Percentiles rank a stretch among this genome's conserved stretches.
These are phyloP conservation scores for Caligus rogercresseyi DNA, from an alignment of 1,140 invertebrate genomes.

Conservation along the genomic window DNA sequence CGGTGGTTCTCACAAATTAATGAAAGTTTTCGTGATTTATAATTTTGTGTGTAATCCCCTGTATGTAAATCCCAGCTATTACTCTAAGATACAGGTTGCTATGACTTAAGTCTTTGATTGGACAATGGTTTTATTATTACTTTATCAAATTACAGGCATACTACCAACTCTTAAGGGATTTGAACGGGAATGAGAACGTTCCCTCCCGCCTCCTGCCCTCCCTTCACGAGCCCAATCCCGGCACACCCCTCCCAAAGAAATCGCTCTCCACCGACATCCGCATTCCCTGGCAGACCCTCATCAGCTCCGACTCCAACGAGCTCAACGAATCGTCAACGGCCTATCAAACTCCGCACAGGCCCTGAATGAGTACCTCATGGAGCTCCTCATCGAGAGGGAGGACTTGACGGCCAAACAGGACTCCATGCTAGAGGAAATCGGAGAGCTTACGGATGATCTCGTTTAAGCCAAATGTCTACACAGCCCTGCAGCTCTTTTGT, in stretches of 20 bases:
- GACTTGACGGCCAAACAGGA: conserved; percentile 7
- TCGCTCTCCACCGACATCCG: background rate
- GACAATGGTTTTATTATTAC: too few relatives aligned
- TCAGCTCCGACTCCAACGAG: background rate
- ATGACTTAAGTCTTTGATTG: too few relatives aligned
- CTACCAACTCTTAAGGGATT: background rate
- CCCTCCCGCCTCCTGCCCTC: background rate
- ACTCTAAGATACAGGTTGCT: too few relatives aligned
- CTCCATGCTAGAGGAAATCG: conserved; percentile 3
- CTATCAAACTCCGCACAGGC: conserved; percentile 7
- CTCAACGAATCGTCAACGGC: conserved; percentile 3
- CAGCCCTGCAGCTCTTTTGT: too few relatives aligned
- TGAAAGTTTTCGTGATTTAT: too few relatives aligned
- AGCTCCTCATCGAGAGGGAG: conserved; percentile 4
- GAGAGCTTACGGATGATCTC: conserved; percentile 11
- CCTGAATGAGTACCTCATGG: conserved; percentile 13
- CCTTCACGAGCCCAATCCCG: background rate
- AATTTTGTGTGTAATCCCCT: too few relatives aligned
- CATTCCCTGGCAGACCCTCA: conserved; percentile 5
- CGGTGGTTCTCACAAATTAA: too few relatives aligned
- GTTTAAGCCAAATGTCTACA: background rate
- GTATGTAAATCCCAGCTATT: too few relatives aligned
- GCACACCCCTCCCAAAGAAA: background rate
- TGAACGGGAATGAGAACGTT: background rate
- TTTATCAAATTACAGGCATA: background rate